Conservation (phyloP, 2,888 invertebrate genomes). For the Ichneumoninae sp. region DNA sequence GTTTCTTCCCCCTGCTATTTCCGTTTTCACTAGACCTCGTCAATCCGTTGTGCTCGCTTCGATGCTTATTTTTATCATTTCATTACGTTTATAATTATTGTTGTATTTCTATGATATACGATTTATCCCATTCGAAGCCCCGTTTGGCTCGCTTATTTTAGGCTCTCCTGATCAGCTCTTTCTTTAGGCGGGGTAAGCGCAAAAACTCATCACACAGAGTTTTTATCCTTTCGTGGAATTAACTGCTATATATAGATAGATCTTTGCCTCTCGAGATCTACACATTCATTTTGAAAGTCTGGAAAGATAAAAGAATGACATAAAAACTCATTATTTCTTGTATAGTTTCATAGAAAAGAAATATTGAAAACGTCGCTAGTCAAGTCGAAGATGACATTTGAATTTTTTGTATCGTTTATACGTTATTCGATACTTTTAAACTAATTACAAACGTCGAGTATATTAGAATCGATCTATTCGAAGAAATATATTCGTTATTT, state of each 20-base stretch:
- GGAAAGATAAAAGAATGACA: not conserved
- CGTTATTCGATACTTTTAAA: slow-evolving; percentile 11
- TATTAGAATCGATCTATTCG: slow-evolving; percentile 62
- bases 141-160: slow-evolving; percentile 12
- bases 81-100: slow-evolving; percentile 61
- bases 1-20: slow-evolving; percentile 25
- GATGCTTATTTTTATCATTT: slow-evolving; percentile 24
- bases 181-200: slow-evolving; percentile 66
- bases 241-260: not conserved
- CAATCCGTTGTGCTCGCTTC: slow-evolving; percentile 4
- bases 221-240: slow-evolving; percentile 29
- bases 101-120: slow-evolving; percentile 58
- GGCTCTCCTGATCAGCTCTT: slow-evolving; percentile 29
- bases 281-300: not conserved
- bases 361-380: not conserved
- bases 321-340: not conserved
- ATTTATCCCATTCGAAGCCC: slow-evolving; percentile 64
- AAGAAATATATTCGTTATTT: slow-evolving; percentile 60
- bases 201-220: slow-evolving; percentile 64
- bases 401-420: not conserved
- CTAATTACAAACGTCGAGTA: slow-evolving; percentile 42
- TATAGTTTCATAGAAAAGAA: not conserved
- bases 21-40: slow-evolving; percentile 14
- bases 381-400: not conserved
- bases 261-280: not conserved